Evolutionary conservation across 2,888 invertebrate species (phyloP).

Genomic region (Cacoxenus indagator): DNA sequence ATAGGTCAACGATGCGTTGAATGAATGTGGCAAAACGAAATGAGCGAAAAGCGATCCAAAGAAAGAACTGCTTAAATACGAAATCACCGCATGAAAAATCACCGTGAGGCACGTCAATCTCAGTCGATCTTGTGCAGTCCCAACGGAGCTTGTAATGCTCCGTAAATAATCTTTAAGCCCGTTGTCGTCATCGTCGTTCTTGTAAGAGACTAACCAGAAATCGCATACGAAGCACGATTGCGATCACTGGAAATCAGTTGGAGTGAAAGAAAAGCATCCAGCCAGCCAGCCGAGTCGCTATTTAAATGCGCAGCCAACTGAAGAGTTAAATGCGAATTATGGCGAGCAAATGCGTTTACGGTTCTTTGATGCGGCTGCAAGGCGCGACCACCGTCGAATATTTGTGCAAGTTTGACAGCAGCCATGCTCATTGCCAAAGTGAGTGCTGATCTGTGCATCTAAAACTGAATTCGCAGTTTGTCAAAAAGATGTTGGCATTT

Average conservation of each 20-base stretch:
- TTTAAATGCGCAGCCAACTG: background rate
- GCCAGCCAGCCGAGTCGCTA: background rate
- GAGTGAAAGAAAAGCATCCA: background rate
- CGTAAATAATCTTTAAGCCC: constrained; percentile 11
- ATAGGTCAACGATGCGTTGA: constrained; percentile 70
- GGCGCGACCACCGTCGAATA: constrained; percentile 5
- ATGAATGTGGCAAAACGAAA: constrained; percentile 36
- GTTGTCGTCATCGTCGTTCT: background rate
- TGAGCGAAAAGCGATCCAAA: background rate
- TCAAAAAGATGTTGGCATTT: constrained; percentile 55
- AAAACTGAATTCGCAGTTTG: constrained; percentile 36
- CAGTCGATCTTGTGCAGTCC: constrained; percentile 22
- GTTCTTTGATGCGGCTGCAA: background rate
- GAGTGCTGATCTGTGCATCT: background rate
- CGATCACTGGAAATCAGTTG: background rate
- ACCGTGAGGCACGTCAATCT: constrained; percentile 63
- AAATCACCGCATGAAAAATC: constrained; percentile 61
- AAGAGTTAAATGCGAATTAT: constrained; percentile 18
- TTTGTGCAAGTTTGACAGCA: constrained; percentile 15
- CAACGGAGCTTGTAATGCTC: constrained; percentile 4
- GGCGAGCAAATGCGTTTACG: constrained; percentile 15
- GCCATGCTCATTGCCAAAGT: background rate
- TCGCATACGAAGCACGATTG: background rate
- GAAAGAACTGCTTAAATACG: constrained; percentile 28
- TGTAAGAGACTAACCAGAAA: background rate